phyloP scores from a whole-genome alignment of 2,888 invertebrate species.

The Cacoxenus indagator region DNA sequence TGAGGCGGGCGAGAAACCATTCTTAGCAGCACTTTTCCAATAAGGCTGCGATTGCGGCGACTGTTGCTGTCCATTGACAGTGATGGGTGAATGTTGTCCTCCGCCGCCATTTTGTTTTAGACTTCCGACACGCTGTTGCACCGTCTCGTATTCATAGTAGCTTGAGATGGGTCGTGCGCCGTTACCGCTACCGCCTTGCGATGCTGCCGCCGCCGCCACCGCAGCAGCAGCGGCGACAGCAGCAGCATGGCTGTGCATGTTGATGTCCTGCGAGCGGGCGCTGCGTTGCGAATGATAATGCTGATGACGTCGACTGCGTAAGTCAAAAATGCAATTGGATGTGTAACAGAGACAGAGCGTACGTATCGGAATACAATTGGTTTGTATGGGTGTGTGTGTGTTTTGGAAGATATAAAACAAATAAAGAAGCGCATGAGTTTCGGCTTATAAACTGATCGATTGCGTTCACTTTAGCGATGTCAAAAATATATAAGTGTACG shows the following conservation, averaged over 20 bases:
- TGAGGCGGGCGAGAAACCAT: conserved; percentile 66
- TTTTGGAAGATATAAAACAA: no score
- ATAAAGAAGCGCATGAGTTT: no score
- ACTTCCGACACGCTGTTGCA: conserved; percentile 75
- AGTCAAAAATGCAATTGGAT: background rate
- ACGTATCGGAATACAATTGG: no score
- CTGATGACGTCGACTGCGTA: conserved; percentile 76
- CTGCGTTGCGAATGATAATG: conserved; percentile 78
- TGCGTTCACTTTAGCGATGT: no score
- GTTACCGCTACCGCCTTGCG: conserved; percentile 17
- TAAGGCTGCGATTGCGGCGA: conserved; percentile 59
- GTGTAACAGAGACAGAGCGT: conserved; percentile 26
- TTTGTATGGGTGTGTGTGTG: no score
- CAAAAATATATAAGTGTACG: no score
- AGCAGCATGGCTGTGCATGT: conserved; percentile 54
- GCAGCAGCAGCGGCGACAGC: conserved; percentile 35
- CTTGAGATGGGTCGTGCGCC: conserved; percentile 81
- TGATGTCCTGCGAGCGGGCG: conserved; percentile 74
- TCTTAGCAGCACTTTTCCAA: conserved; percentile 67
- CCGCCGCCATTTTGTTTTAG: conserved; percentile 68
- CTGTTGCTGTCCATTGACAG: conserved; percentile 56
- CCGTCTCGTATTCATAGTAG: conserved; percentile 88
- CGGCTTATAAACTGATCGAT: no score
- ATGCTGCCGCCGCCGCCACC: conserved; percentile 70
- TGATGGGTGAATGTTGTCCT: conserved; percentile 45